Evolutionary conservation across 2,888 invertebrate genomes (phyloP), one percentile per base, ranked within the genome.

Genomic region (Rosalia funebris): DNA sequence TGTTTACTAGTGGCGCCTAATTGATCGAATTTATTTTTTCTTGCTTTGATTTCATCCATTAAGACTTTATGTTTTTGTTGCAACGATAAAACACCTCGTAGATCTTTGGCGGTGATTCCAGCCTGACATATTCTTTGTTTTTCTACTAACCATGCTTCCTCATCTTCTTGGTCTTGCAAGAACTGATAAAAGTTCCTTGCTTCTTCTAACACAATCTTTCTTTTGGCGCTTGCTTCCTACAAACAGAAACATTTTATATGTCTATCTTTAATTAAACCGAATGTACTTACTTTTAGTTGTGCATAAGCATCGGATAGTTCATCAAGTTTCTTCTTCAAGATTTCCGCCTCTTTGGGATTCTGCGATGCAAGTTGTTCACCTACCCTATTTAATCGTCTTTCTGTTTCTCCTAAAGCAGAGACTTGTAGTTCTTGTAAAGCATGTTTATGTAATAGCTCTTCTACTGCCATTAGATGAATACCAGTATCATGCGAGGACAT

Each of bases 141-240:
- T 77, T 99, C 98, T 0, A 93, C 89, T 54, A 98, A 85, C 98
- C 98, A 98, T 0, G 94, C 91, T 83, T 98, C 97, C 81, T 98
- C 98, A 74, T 98, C 98, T 73, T 98, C 98, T 72, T 96, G 93
- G 78, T 98, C 98, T 81, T 97, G 96, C 58, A 97, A 83, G 82
- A 98, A 97, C 82, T 97, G 96, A 83, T 92, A 97, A 75, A 96
- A 93, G 76, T 94, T 93, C 60, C 96, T 86, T 0, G 96, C 95
- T 75, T 97, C 96, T 79, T 98, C 96, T 10, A 99, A 83, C 10
- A 92, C 86, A 0, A 89, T 90, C 65, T 95, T 90, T 4, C 96
- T 87, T 71, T 89, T 89, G 54, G 90, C 89, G 37, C 91, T 90
- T 32, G 90, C 87, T 42, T 90, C 88, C 88, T 89, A 71, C 69